Evolutionary conservation across 2,888 invertebrate species (phyloP).

Genomic region (Cryptocephalus moraei): DNA sequence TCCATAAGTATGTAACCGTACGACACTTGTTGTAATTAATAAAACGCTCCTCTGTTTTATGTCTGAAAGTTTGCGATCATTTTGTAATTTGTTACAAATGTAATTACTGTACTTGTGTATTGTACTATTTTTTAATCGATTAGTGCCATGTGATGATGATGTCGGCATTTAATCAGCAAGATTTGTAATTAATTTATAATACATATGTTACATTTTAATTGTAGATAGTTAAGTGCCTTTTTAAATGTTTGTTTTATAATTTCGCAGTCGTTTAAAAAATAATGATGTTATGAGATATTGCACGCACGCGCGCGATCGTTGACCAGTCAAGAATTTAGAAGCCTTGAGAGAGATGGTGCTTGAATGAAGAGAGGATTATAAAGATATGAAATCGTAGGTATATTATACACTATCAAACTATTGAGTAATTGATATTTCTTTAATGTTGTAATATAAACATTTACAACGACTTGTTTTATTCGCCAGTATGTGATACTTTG

Average conservation of each 20-base stretch:
- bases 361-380: neutral
- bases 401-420: conserved; percentile 11
- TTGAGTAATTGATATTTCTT: conserved; percentile 11
- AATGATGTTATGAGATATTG: too few species aligned
- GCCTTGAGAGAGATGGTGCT: neutral
- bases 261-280: too few species aligned
- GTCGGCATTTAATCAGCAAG: conserved; percentile 25
- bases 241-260: conserved; percentile 22
- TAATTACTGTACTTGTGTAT: too few species aligned
- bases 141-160: conserved; percentile 33
- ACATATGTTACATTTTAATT: conserved; percentile 2
- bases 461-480: conserved; percentile 7
- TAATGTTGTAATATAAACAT: conserved; percentile 11
- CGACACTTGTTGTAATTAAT: too few species aligned
- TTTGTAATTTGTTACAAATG: neutral
- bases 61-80: neutral
- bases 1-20: conserved; percentile 4
- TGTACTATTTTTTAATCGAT: conserved; percentile 9
- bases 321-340: neutral
- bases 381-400: neutral
- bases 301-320: neutral
- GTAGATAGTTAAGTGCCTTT: conserved; percentile 30
- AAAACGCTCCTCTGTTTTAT: too few species aligned
- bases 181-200: neutral
- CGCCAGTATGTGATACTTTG: neutral